A percentile compares a stretch with the other conserved stretches of the same genome.
Evolutionary conservation across 2,888 invertebrate species (phyloP).

Genomic region (Aphidoletes aphidimyza): DNA sequence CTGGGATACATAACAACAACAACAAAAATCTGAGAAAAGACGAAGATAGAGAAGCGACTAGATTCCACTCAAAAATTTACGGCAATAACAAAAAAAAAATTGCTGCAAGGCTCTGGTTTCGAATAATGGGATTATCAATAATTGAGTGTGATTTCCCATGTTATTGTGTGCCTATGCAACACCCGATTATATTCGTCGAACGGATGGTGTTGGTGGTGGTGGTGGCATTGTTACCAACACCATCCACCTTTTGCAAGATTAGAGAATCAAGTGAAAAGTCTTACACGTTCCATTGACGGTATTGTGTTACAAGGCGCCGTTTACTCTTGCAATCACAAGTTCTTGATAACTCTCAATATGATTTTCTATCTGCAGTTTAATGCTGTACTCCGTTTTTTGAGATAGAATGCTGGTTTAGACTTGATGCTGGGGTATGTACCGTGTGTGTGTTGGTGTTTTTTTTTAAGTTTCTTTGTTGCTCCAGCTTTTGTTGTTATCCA

Average conservation of each 20-base stretch:
- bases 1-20: background rate
- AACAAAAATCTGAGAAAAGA: background rate
- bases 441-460: background rate
- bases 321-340: conserved; percentile 12
- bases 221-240: too few species aligned
- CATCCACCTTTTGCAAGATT: too few species aligned
- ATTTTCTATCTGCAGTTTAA: background rate
- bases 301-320: too few species aligned
- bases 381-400: background rate
- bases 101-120: background rate
- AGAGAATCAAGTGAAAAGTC: conserved; percentile 10
- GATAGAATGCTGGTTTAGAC: background rate
- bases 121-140: conserved; percentile 46
- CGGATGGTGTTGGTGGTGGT: too few species aligned
- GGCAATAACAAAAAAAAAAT: background rate
- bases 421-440: background rate
- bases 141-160: conserved; percentile 11
- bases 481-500: conserved; percentile 50
- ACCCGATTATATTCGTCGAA: too few species aligned
- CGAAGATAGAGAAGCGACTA: background rate
- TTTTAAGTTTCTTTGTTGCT: background rate
- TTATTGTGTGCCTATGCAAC: background rate
- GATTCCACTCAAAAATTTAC: too few species aligned
- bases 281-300: background rate
- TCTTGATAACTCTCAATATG: conserved; percentile 30